These are phyloP conservation scores for Urophycis tenuis DNA, from an alignment of 2,797 vertebrate genomes.

Conservation along the genomic window DNA sequence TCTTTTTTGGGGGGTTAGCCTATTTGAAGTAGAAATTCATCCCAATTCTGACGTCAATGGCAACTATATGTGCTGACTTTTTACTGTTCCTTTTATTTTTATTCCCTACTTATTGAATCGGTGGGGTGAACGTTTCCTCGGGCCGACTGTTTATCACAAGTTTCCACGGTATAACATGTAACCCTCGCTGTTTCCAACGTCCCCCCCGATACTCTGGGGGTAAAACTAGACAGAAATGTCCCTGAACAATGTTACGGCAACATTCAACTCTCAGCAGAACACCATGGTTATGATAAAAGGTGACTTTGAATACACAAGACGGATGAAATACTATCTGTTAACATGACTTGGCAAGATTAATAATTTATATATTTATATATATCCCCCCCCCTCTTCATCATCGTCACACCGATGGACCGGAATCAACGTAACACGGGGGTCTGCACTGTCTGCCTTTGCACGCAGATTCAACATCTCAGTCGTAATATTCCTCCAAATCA, in stretches of 20 bases:
- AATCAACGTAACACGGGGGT: neutral
- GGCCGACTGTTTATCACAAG: neutral
- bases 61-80: neutral
- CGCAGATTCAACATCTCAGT: neutral
- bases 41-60: neutral
- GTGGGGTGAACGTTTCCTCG: neutral
- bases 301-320: constrained; percentile 38
- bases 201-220: neutral
- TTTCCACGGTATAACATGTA: neutral
- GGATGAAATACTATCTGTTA: constrained; percentile 37
- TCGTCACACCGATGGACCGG: neutral
- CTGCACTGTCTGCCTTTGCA: neutral
- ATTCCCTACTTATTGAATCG: too few species aligned
- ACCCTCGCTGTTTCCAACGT: neutral
- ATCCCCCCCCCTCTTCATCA: neutral
- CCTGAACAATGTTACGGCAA: neutral
- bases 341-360: constrained; percentile 28
- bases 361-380: neutral
- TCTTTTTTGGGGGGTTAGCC: neutral
- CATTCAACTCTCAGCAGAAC: constrained; percentile 11
- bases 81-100: neutral
- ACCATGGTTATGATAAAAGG: constrained; percentile 13
- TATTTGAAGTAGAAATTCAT: neutral
- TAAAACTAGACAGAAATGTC: neutral
- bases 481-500: neutral